Conservation (phyloP, 2,888 invertebrate species). For the Netelia fuscicornis region DNA sequence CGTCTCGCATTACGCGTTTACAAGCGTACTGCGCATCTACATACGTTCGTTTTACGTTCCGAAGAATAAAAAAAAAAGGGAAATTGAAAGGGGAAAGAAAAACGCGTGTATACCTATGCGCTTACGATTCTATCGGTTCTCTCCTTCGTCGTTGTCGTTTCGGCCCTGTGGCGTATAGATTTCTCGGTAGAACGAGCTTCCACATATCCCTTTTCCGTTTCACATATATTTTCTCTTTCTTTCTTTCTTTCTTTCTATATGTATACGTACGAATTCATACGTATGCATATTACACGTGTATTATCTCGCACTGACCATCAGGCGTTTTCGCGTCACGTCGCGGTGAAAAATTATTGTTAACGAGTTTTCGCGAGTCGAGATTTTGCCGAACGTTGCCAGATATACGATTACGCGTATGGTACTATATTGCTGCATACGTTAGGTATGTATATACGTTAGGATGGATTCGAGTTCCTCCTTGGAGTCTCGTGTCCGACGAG, state of each 20-base stretch:
- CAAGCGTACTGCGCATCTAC: neutral
- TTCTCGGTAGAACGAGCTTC: conserved; percentile 38
- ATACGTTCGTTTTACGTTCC: conserved; percentile 34
- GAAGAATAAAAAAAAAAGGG: neutral
- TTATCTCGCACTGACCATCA: conserved; percentile 43
- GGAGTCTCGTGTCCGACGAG: conserved; percentile 33
- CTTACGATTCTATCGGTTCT: conserved; percentile 52
- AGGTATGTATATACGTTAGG: neutral
- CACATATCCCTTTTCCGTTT: conserved; percentile 18
- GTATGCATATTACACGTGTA: conserved; percentile 20
- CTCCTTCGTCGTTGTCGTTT: conserved; percentile 33
- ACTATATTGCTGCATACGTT: conserved; percentile 4
- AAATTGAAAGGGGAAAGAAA: conserved; percentile 1
- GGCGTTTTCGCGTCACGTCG: conserved; percentile 33
- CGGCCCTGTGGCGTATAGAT: conserved; percentile 47
- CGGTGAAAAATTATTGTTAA: conserved; percentile 53
- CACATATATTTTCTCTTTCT: neutral
- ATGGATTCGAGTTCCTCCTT: conserved; percentile 26
- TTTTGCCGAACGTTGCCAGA: conserved; percentile 13
- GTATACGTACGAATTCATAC: conserved; percentile 13
- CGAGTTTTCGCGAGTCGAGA: conserved; percentile 40
- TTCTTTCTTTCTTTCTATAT: neutral
- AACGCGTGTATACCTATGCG: neutral
- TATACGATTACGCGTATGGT: neutral
- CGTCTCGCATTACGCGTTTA: conserved; percentile 63